A percentile compares a stretch with the other conserved stretches of the same genome.
Conservation (phyloP, 2,113 vertebrate genomes). For the Cyprichromis sp. region DNA sequence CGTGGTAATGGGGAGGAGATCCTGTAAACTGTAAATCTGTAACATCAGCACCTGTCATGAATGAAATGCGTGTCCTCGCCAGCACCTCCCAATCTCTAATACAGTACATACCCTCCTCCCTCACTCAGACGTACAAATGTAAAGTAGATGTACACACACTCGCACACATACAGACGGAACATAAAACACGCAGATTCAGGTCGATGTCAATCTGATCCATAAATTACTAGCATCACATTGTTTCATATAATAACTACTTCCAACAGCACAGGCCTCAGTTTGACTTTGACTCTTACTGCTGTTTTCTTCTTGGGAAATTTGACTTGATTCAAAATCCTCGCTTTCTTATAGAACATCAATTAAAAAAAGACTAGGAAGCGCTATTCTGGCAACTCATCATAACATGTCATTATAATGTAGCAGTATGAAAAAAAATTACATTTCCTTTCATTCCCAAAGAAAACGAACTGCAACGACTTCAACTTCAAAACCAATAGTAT, state of each 20-base stretch:
- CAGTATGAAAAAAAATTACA: not conserved
- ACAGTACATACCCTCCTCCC: conserved; percentile 16
- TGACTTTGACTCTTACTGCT: conserved; percentile 18
- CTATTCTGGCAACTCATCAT: conserved; percentile 1
- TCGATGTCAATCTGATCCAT: conserved; percentile 37
- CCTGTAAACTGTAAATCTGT: conserved; percentile 38
- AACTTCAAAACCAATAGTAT: conserved; percentile 10
- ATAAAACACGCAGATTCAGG: conserved; percentile 31
- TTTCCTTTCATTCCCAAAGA: not conserved
- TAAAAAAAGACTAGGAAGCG: not conserved
- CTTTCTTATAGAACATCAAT: not conserved
- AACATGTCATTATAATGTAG: not conserved
- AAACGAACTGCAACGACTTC: not conserved
- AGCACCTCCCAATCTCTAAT: not conserved
- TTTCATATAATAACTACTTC: conserved; percentile 25
- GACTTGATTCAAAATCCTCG: not conserved
- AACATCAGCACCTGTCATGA: conserved; percentile 62
- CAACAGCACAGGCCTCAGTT: not conserved
- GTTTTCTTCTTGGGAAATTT: conserved; percentile 21
- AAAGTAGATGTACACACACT: not conserved
- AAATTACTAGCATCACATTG: conserved; percentile 56
- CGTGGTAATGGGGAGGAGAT: not conserved
- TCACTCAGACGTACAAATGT: not conserved
- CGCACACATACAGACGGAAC: not conserved
- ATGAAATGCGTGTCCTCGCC: conserved; percentile 12